Conservation (phyloP, 2,113 vertebrate genomes). For the Acrocephalus arundinaceus region DNA sequence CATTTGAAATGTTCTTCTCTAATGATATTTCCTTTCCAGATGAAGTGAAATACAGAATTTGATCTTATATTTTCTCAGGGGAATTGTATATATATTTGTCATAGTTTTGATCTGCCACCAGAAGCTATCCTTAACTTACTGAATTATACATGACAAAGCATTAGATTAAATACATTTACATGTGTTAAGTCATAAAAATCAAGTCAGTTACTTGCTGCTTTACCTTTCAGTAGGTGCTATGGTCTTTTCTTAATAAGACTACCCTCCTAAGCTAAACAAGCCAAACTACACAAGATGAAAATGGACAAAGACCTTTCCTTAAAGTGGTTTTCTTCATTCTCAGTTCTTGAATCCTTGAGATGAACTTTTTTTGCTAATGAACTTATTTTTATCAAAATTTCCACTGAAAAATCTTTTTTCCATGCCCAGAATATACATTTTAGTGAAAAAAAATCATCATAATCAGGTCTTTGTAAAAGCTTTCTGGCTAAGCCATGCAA, state of each 20-base stretch:
- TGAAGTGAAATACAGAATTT: slow-evolving; percentile 10
- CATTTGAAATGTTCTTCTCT: background rate
- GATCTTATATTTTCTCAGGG: background rate
- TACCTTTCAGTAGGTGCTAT: background rate
- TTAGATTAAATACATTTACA: slow-evolving; percentile 45
- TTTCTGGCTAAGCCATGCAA: background rate
- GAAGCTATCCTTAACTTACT: slow-evolving; percentile 37
- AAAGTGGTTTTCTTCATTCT: background rate
- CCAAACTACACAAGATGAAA: background rate
- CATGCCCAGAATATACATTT: background rate
- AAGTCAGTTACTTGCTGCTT: background rate
- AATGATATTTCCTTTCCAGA: slow-evolving; percentile 1
- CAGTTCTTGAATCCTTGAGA: background rate
- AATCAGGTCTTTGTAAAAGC: background rate
- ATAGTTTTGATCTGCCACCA: slow-evolving; percentile 49
- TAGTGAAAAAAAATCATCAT: background rate
- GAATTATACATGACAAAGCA: slow-evolving; percentile 54
- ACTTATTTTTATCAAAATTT: background rate
- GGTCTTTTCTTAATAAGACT: background rate
- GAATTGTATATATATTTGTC: slow-evolving; percentile 50
- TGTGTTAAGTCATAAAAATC: slow-evolving; percentile 23
- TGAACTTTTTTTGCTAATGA: background rate
- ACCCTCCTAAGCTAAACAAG: background rate
- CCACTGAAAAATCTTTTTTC: background rate
- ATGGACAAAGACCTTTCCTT: background rate